Base-by-base conservation (phyloP, 2,888 invertebrate species). In the Mythimna vitellina region DNA sequence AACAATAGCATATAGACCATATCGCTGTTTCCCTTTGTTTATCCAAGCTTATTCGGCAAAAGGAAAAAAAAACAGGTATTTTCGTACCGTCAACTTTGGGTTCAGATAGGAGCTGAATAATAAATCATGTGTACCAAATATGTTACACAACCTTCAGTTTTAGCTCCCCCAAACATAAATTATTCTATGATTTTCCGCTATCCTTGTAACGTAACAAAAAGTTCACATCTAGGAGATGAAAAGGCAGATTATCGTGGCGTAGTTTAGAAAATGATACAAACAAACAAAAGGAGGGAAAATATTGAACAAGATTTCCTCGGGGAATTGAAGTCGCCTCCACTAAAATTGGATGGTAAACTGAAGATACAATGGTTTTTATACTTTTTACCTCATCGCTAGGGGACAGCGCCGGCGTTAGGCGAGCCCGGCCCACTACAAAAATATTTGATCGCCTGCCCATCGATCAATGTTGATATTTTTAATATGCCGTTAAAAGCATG, bases 281-380 rank as follows among this genome's bases (percentile, higher is more conserved):
- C 90, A 92, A 91, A 92, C 88, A 87, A 91, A 90, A 88, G 81
- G 87, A 78, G 79, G 82, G 89, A 89, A 92, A 91, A 92, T 92
- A 93, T 93, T 91, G 92, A 91, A 86, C 86, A 70, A 89, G 91
- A 93, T 94, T 94, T 93, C 93, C 92, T 92, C 80, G 65, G 93
- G 91, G 94, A 88, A 91, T 92, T 90, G 90, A 88, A 91, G 89
- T 92, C 91, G 89, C 88, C 89, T 89, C 85, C 81, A 89, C 91
- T 91, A 91, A 93, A 93, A 93, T 93, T 93, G 92, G 91, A 91
- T 90, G 90, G 92, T 89, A 91, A 92, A 92, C 92, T 91, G 89
- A 92, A 91, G 89, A 90, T 86, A 90, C 90, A 90, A 91, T 90
- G 86, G 91, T 83, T 89, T 92, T 90, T 89, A 86, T 92, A 88